These are phyloP conservation scores for Scaptomyza caliginosa DNA, from an alignment of 2,888 invertebrate species.

Conservation along the genomic window DNA sequence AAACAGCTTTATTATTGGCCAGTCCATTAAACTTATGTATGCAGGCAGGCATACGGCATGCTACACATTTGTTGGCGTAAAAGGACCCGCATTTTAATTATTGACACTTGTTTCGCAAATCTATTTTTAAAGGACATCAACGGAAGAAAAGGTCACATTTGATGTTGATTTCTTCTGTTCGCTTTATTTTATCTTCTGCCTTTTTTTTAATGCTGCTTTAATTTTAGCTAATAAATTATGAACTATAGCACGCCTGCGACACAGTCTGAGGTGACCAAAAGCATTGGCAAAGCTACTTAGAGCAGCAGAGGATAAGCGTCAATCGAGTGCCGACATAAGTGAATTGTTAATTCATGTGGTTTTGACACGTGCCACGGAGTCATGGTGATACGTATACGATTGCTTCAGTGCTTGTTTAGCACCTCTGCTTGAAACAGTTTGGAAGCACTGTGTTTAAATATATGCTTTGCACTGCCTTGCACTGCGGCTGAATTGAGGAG, in stretches of 20 bases:
- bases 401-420: neutral
- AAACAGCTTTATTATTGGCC: slow-evolving; percentile 32
- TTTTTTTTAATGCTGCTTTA: too few relatives aligned
- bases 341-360: slow-evolving; percentile 72
- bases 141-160: neutral
- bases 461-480: too few relatives aligned
- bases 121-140: neutral
- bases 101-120: slow-evolving; percentile 49
- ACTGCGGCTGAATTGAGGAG: slow-evolving; percentile 23
- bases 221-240: slow-evolving; percentile 47
- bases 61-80: slow-evolving; percentile 1
- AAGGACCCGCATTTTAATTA: slow-evolving; percentile 48
- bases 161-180: slow-evolving; percentile 5
- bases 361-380: slow-evolving; percentile 66
- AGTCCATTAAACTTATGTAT: slow-evolving; percentile 9
- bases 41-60: neutral
- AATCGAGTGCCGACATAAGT: slow-evolving; percentile 55
- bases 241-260: neutral
- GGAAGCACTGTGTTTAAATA: neutral
- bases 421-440: neutral
- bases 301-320: slow-evolving; percentile 14
- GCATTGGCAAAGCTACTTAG: slow-evolving; percentile 58
- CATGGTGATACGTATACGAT: slow-evolving; percentile 21
- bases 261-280: slow-evolving; percentile 16
- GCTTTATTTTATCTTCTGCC: too few relatives aligned